Evolutionary conservation across 2,888 invertebrate genomes (phyloP).

Genomic region (Steinernema hermaphroditum): DNA sequence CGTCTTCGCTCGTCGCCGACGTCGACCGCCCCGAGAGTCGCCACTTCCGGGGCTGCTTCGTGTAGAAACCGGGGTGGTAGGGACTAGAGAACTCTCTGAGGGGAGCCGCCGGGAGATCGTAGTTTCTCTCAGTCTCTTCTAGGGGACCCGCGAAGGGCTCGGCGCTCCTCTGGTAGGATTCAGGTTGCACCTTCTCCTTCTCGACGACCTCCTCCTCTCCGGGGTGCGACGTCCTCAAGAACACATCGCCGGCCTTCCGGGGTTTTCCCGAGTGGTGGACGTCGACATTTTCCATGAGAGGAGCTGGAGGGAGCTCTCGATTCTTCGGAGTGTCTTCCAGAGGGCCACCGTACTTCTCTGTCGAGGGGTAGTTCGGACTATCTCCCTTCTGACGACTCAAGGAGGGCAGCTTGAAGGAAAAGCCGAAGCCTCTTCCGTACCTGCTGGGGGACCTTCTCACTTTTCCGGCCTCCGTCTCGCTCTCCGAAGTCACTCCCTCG

Average conservation of each 20-base stretch:
- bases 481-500: conserved; percentile 17
- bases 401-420: conserved; percentile 5
- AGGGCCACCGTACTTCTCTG: conserved; percentile 5
- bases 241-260: background rate
- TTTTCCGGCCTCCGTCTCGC: conserved; percentile 13
- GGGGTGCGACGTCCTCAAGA: background rate
- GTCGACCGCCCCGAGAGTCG: background rate
- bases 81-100: no score
- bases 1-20: background rate
- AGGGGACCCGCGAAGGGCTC: background rate
- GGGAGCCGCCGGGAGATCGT: no score
- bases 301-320: conserved; percentile 21
- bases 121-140: background rate
- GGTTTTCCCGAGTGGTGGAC: conserved; percentile 42
- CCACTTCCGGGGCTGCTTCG: conserved; percentile 12
- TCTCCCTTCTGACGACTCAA: background rate
- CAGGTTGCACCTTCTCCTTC: conserved; percentile 7
- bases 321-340: conserved; percentile 26
- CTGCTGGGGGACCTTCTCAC: background rate
- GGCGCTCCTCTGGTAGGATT: conserved; percentile 1
- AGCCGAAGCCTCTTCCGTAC: background rate
- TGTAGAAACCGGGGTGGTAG: no score
- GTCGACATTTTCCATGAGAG: conserved; percentile 35
- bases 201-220: conserved; percentile 31
- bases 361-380: background rate